A percentile compares a stretch with the other conserved stretches of the same genome.
Evolutionary conservation across 2,113 vertebrate genomes (phyloP).

Genomic region (Oenanthe melanoleuca): DNA sequence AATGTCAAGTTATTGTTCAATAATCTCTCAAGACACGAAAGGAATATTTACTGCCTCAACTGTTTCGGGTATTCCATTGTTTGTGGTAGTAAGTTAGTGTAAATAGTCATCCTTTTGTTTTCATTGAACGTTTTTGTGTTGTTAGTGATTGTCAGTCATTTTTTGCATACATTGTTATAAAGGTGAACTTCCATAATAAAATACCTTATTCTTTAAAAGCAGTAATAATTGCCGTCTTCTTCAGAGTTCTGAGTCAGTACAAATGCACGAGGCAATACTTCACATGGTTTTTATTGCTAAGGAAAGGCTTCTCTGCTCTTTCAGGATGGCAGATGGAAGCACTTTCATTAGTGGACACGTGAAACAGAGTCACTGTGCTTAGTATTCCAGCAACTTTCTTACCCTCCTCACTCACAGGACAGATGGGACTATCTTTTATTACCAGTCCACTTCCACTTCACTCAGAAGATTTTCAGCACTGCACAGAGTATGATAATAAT

Average conservation of each 20-base stretch:
- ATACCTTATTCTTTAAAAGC: not conserved
- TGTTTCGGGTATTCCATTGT: conserved; percentile 28
- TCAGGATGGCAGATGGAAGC: not conserved
- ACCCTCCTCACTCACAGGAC: not conserved
- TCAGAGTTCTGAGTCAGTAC: not conserved
- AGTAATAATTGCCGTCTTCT: not conserved
- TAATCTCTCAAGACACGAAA: conserved; percentile 62
- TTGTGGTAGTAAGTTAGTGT: not conserved
- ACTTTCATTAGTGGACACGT: not conserved
- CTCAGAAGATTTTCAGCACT: not conserved
- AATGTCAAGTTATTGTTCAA: conserved; percentile 64
- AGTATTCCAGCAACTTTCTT: not conserved
- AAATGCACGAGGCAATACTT: not conserved
- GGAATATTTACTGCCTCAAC: conserved; percentile 44
- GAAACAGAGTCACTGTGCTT: not conserved
- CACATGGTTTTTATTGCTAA: not conserved
- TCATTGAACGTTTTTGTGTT: not conserved
- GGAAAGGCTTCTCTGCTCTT: not conserved
- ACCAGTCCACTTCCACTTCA: not conserved
- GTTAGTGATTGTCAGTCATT: not conserved
- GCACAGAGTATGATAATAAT: not conserved
- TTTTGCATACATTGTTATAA: not conserved
- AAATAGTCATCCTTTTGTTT: conserved; percentile 24
- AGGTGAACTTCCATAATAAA: conserved; percentile 37
- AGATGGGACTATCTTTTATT: not conserved